Evolutionary conservation across 2,888 invertebrate species (phyloP), one percentile per base, ranked within the genome.

Genomic region (Yponomeuta cagnagella): DNA sequence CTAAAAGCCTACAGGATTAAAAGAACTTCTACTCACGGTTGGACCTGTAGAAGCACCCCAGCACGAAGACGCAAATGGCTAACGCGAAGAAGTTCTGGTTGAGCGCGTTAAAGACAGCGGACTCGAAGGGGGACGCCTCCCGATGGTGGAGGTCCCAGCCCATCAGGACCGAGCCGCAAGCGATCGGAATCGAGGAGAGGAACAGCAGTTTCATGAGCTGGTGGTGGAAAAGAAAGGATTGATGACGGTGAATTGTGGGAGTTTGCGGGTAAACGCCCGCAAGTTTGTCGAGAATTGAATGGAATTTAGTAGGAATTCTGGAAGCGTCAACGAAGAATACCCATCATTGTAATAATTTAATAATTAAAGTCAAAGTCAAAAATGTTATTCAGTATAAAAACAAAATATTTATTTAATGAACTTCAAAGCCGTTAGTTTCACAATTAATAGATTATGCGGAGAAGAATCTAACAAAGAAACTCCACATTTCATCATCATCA

Each of bases 31-130:
- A 89, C 91, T 87, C 75, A 91, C 91, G 80, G 70, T 89, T 89
- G 69, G 84, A 84, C 70, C 75, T 86, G 70, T 88, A 91, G 77
- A 91, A 91, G 78, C 84, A 90, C 48, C 91, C 91, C 67, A 91
- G 80, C 48, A 90, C 78, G 73, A 91, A 91, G 0, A 91, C 81
- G 71, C 91, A 90, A 10, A 91, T 90, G 31, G 87, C 86, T 1
- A 91, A 75, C 30, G 91, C 91, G 73, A 92, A 92, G 83, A 91
- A 92, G 76, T 92, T 92, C 74, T 91, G 91, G 77, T 92, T 91
- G 2, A 92, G 74, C 0, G 86, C 83, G 74, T 92, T 92, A 78
- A 92, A 92, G 52, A 87, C 74, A 0, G 91, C 91, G 0, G 91
- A 79, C 69, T 92, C 91, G 70, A 92, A 83, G 12, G 83, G 84